Conservation (phyloP, 64 coral and sea anemone species). For the Exaiptasia diaphana region DNA sequence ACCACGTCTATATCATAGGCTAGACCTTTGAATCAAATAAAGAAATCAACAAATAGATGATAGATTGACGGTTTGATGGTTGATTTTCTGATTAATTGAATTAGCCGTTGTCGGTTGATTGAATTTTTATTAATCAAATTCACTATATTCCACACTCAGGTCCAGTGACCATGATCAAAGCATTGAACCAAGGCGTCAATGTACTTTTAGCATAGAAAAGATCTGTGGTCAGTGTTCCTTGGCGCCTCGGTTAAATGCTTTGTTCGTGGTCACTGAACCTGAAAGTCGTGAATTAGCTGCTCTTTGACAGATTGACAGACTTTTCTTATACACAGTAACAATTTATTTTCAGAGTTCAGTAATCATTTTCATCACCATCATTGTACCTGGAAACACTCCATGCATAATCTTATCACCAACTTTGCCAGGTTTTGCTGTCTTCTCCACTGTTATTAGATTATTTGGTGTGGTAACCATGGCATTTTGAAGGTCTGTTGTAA, state of each 20-base stretch:
- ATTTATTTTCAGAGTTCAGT: not conserved
- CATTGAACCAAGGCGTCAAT: not conserved
- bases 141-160: not conserved
- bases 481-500: not conserved
- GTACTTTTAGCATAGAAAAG: not conserved
- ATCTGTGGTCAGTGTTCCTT: no score
- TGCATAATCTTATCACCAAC: conserved; percentile 33
- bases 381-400: conserved; percentile 37
- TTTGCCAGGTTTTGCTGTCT: conserved; percentile 12
- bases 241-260: no score
- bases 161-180: not conserved
- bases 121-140: not conserved
- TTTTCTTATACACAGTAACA: not conserved
- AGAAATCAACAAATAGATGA: not conserved
- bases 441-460: conserved; percentile 7
- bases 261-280: not conserved
- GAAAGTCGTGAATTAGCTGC: not conserved
- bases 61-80: not conserved
- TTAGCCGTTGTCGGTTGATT: not conserved
- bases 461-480: not conserved
- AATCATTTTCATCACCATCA: not conserved
- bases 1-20: conserved; percentile 42
- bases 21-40: not conserved
- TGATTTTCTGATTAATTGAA: not conserved
- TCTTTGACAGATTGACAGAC: not conserved